Conservation (phyloP, 2,888 invertebrate genomes). For the Ectemnius cavifrons region DNA sequence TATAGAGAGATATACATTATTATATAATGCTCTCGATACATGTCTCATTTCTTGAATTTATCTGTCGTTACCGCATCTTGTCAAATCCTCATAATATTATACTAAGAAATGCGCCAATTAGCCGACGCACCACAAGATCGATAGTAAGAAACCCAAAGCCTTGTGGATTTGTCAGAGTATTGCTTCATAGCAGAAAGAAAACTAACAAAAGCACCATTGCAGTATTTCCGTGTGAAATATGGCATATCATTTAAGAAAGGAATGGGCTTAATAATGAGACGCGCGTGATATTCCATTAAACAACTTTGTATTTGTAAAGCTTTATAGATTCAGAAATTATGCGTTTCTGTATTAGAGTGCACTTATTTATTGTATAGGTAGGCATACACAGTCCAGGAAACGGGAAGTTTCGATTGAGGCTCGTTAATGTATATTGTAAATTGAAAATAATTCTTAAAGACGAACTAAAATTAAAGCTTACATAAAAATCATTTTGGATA, state of each 20-base stretch:
- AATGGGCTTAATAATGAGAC: constrained; percentile 58
- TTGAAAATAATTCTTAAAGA: too few species aligned
- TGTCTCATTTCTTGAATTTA: too few species aligned
- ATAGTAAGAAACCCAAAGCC: too few species aligned
- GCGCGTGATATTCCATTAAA: constrained; percentile 56
- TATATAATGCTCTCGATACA: constrained; percentile 16
- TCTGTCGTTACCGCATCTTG: too few species aligned
- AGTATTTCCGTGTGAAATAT: too few species aligned
- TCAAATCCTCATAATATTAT: too few species aligned
- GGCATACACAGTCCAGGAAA: constrained; percentile 58
- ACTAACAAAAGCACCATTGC: too few species aligned
- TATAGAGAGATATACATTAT: constrained; percentile 45
- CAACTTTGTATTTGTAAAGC: constrained; percentile 62
- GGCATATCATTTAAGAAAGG: constrained; percentile 26
- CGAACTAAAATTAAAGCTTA: too few species aligned
- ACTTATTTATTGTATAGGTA: constrained; percentile 58
- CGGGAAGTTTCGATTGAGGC: constrained; percentile 16
- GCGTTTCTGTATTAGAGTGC: constrained; percentile 54
- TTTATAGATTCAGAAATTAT: constrained; percentile 59
- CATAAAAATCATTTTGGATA: too few species aligned
- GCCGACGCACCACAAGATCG: too few species aligned
- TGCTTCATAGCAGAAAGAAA: too few species aligned
- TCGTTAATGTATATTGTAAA: background rate
- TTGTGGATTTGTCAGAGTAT: background rate
- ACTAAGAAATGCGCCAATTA: too few species aligned